phyloP scores from a whole-genome alignment of 1,140 invertebrate species.

The Drosophila punjabiensis region DNA sequence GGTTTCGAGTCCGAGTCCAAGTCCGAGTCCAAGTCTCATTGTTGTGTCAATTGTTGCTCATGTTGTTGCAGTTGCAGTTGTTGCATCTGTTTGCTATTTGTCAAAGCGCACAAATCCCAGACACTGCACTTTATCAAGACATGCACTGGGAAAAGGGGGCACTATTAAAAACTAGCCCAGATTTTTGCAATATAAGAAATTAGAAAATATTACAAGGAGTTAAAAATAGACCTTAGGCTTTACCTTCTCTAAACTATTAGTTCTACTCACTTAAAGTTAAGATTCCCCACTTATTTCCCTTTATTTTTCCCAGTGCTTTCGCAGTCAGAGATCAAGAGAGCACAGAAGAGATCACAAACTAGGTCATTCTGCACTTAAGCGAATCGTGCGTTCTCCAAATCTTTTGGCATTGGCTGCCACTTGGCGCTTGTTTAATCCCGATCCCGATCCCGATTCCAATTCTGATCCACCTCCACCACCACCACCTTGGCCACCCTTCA shows the following conservation, averaged over 20 bases:
- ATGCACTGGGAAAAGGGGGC: background rate
- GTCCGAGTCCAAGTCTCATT: constrained; percentile 62
- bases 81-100: constrained; percentile 62
- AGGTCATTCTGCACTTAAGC: constrained; percentile 79
- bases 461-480: constrained; percentile 3
- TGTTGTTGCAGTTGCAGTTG: constrained; percentile 52
- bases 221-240: background rate
- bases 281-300: too few relatives aligned
- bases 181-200: too few relatives aligned
- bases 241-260: too few relatives aligned
- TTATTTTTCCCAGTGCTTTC: background rate
- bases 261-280: background rate
- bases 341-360: constrained; percentile 53
- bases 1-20: constrained; percentile 41
- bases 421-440: constrained; percentile 53
- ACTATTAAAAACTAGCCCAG: background rate
- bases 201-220: background rate
- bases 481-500: constrained; percentile 22
- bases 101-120: constrained; percentile 76
- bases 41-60: constrained; percentile 81
- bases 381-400: constrained; percentile 71
- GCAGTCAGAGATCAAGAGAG: constrained; percentile 62
- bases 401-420: constrained; percentile 73
- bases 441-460: constrained; percentile 12
- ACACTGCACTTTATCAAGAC: constrained; percentile 75